Conservation (phyloP, 2,888 invertebrate species). For the Leucozona laternaria region DNA sequence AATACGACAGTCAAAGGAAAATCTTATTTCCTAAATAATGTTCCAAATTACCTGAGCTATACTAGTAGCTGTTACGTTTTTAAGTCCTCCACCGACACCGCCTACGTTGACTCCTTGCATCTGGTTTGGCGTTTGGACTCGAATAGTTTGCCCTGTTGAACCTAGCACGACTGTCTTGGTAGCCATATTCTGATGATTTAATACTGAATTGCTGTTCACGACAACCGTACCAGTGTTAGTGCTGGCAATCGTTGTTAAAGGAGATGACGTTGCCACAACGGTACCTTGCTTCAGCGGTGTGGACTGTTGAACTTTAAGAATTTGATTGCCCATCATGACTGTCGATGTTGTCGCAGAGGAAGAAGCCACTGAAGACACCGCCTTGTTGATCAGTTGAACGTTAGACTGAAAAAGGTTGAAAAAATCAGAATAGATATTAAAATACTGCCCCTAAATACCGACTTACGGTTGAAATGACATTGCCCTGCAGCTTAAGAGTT, state of each 20-base stretch:
- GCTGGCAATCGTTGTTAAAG: slow-evolving; percentile 75
- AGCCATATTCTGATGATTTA: slow-evolving; percentile 63
- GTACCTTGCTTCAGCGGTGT: slow-evolving; percentile 76
- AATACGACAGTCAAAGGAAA: background rate
- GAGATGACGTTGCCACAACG: slow-evolving; percentile 63
- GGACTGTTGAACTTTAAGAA: slow-evolving; percentile 81
- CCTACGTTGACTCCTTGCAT: slow-evolving; percentile 52
- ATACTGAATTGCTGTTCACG: slow-evolving; percentile 73
- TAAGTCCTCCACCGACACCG: slow-evolving; percentile 36
- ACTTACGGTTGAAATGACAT: slow-evolving; percentile 78
- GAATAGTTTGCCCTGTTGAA: slow-evolving; percentile 81
- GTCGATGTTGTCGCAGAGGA: slow-evolving; percentile 80
- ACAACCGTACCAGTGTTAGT: slow-evolving; percentile 76
- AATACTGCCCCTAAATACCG: slow-evolving; percentile 50
- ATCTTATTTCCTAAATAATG: background rate
- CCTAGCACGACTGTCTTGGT: slow-evolving; percentile 81
- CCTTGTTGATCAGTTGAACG: slow-evolving; percentile 76
- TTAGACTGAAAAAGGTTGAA: slow-evolving; percentile 67
- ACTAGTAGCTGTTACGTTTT: slow-evolving; percentile 56
- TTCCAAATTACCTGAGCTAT: slow-evolving; percentile 51
- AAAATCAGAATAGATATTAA: background rate
- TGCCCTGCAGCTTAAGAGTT: slow-evolving; percentile 82
- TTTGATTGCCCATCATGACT: slow-evolving; percentile 83
- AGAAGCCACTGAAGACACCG: slow-evolving; percentile 61
- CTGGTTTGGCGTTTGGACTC: slow-evolving; percentile 78